Percentiles rank a stretch among this genome's conserved stretches.
phyloP scores from a whole-genome alignment of 2,888 invertebrate species.

The Xestia rhomboidea region DNA sequence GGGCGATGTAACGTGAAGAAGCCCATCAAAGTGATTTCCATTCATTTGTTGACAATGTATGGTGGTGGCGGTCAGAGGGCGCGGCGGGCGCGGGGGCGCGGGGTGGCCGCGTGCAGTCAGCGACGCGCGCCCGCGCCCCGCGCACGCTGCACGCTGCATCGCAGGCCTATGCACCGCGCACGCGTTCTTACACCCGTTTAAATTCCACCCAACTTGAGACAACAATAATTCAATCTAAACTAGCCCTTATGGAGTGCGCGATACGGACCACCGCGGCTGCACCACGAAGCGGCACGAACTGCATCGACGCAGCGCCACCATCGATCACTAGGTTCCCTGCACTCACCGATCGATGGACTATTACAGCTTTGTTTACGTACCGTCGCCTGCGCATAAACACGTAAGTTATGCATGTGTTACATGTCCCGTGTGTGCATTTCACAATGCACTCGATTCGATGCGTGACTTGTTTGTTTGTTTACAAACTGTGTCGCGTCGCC shows the following conservation, averaged over 20 bases:
- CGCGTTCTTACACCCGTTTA: constrained; percentile 69
- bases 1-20: constrained; percentile 70
- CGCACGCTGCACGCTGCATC: constrained; percentile 81
- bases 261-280: constrained; percentile 53
- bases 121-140: constrained; percentile 79
- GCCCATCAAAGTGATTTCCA: constrained; percentile 82
- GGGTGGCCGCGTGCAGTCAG: constrained; percentile 76
- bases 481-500: constrained; percentile 72
- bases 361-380: constrained; percentile 81
- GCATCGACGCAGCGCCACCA: constrained; percentile 66
- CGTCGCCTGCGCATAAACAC: constrained; percentile 78
- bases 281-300: constrained; percentile 43
- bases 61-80: constrained; percentile 82
- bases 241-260: constrained; percentile 50
- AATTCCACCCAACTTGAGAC: constrained; percentile 63
- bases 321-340: constrained; percentile 70
- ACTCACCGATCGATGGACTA: constrained; percentile 74
- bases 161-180: constrained; percentile 72
- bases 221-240: constrained; percentile 43
- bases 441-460: constrained; percentile 80
- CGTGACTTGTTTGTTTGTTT: constrained; percentile 82
- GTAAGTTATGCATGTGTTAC: constrained; percentile 86
- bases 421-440: constrained; percentile 82
- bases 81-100: constrained; percentile 80
- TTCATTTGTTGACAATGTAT: constrained; percentile 87